Conservation (phyloP, 2,113 vertebrate species). For the Percina caprodes region DNA sequence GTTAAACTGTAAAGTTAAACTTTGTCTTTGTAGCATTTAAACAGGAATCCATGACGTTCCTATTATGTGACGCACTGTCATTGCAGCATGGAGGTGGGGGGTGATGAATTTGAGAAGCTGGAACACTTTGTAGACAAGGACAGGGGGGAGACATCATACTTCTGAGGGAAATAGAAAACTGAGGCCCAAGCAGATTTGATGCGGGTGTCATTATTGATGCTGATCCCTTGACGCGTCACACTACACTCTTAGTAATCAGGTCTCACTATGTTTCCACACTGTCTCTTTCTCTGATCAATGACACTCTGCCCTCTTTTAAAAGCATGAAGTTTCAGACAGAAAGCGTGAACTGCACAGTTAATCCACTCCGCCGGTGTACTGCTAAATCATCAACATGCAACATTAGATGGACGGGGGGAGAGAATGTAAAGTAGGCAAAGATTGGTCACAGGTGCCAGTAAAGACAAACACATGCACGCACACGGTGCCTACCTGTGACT, state of each 20-base stretch:
- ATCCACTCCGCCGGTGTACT: slow-evolving; percentile 55
- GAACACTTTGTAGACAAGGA: slow-evolving; percentile 49
- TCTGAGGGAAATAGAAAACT: slow-evolving; percentile 40
- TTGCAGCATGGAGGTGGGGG: background rate
- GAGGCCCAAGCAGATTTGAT: slow-evolving; percentile 56
- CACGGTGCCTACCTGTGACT: background rate
- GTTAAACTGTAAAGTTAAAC: background rate
- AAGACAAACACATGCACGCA: slow-evolving; percentile 9
- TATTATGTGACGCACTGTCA: slow-evolving; percentile 13
- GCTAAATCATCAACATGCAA: slow-evolving; percentile 61
- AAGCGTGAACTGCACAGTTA: slow-evolving; percentile 58
- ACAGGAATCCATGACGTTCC: slow-evolving; percentile 11
- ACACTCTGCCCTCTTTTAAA: slow-evolving; percentile 64
- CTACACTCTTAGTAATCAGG: slow-evolving; percentile 65
- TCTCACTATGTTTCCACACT: slow-evolving; percentile 60
- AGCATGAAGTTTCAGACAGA: slow-evolving; percentile 52
- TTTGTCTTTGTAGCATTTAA: slow-evolving; percentile 10
- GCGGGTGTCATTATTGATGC: slow-evolving; percentile 65
- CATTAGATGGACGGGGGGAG: slow-evolving; percentile 17
- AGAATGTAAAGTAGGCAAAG: slow-evolving; percentile 18
- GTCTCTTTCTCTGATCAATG: slow-evolving; percentile 68
- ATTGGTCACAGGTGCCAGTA: slow-evolving; percentile 16
- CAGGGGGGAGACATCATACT: slow-evolving; percentile 38
- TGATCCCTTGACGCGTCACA: slow-evolving; percentile 54
- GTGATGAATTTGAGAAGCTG: slow-evolving; percentile 18